Percentiles rank a stretch among this genome's conserved stretches.
These are phyloP conservation scores for Pseudochirops corinnae DNA, from an alignment of 2,797 vertebrate genomes.

Conservation along the genomic window DNA sequence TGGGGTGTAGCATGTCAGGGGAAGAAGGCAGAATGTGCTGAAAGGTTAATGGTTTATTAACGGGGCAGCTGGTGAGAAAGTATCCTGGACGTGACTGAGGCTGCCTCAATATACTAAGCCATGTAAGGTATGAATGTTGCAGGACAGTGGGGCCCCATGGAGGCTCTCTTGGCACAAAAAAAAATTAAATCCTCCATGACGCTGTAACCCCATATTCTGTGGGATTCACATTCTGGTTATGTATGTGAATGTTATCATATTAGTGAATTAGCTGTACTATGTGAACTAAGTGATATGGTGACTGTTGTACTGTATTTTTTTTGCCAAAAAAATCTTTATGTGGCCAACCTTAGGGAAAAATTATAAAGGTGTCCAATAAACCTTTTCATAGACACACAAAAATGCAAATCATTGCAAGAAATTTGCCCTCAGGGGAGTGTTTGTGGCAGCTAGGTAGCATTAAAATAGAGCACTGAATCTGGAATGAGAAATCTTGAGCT, in stretches of 20 bases:
- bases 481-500: no score
- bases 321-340: not conserved
- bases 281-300: not conserved
- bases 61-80: not conserved
- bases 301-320: not conserved
- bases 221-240: not conserved
- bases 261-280: not conserved
- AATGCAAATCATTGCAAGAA: no score
- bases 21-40: not conserved
- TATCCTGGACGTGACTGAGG: not conserved
- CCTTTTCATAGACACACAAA: no score
- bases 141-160: not conserved
- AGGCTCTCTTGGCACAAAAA: not conserved
- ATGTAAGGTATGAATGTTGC: not conserved
- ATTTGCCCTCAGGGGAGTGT: no score
- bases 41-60: not conserved
- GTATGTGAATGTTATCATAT: not conserved
- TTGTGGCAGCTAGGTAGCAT: no score
- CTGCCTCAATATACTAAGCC: not conserved
- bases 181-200: not conserved
- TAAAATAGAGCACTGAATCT: no score
- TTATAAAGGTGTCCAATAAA: no score
- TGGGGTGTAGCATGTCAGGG: not conserved
- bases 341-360: no score
- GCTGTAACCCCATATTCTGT: not conserved